Percentiles rank a stretch among this genome's conserved stretches.
phyloP scores from a whole-genome alignment of 2,888 invertebrate species.

The Nymphalis c-album region DNA sequence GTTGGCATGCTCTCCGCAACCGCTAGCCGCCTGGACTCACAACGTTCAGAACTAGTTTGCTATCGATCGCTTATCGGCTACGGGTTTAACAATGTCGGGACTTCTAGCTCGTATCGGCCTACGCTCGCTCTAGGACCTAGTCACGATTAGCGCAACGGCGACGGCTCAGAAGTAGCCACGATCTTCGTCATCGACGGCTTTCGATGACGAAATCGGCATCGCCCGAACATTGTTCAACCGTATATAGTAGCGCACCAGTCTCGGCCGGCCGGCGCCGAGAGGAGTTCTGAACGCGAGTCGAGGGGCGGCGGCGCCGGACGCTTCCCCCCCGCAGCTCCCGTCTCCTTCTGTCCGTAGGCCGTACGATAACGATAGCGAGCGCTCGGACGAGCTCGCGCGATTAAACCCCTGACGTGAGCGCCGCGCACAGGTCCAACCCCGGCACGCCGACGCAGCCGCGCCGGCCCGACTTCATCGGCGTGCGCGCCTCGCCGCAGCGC shows the following conservation, averaged over 20 bases:
- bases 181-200: not conserved
- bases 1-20: conserved; percentile 74
- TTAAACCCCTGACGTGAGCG: conserved; percentile 79
- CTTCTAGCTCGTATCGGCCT: conserved; percentile 9
- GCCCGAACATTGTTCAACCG: conserved; percentile 36
- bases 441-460: conserved; percentile 95
- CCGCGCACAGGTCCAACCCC: conserved; percentile 91
- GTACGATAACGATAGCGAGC: conserved; percentile 80
- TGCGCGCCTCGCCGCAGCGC: conserved; percentile 86
- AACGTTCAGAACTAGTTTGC: conserved; percentile 58
- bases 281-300: conserved; percentile 57
- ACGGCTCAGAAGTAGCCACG: not conserved
- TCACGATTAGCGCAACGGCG: conserved; percentile 1
- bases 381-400: conserved; percentile 80
- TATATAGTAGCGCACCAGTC: conserved; percentile 9
- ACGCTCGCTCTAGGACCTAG: conserved; percentile 5
- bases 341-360: conserved; percentile 81
- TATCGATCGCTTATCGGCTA: conserved; percentile 29
- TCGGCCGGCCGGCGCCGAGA: conserved; percentile 18
- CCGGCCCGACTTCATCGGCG: conserved; percentile 93
- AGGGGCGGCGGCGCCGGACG: conserved; percentile 63
- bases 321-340: conserved; percentile 79
- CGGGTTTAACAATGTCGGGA: conserved; percentile 41
- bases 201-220: not conserved
- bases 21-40: conserved; percentile 61